A percentile compares a stretch with the other conserved stretches of the same genome.
Conservation (phyloP, 1,140 invertebrate species). For the Drosophila elegans region DNA sequence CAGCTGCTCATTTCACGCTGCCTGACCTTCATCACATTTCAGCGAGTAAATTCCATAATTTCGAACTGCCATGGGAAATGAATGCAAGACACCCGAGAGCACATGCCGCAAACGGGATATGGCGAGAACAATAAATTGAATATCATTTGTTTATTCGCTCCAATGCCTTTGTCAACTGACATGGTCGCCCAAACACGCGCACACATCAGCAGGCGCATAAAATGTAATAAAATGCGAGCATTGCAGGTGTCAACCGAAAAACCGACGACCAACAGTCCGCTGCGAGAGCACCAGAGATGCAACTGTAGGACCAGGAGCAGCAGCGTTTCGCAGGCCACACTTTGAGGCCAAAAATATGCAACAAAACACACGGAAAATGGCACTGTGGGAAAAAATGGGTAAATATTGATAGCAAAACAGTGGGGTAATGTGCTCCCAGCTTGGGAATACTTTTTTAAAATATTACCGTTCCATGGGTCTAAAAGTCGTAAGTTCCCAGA, state of each 20-base stretch:
- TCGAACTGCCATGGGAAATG: conserved; percentile 1
- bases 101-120: conserved; percentile 42
- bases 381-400: conserved; percentile 27
- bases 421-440: too few species aligned
- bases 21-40: conserved; percentile 49
- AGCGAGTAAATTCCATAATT: conserved; percentile 52
- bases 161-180: conserved; percentile 74
- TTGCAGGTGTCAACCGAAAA: conserved; percentile 70
- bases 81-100: conserved; percentile 30
- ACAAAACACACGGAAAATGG: conserved; percentile 20
- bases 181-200: conserved; percentile 47
- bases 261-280: conserved; percentile 67
- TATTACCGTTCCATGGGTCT: too few species aligned
- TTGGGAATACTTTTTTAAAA: too few species aligned
- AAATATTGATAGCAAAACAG: background rate
- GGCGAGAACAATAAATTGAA: conserved; percentile 76
- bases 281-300: conserved; percentile 20
- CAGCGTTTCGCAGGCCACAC: conserved; percentile 60
- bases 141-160: conserved; percentile 79
- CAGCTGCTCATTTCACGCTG: conserved; percentile 57
- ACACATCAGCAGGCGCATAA: conserved; percentile 42
- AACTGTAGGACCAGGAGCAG: conserved; percentile 22
- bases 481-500: too few species aligned
- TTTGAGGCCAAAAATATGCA: conserved; percentile 77
- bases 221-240: conserved; percentile 81